phyloP scores from a whole-genome alignment of 1,140 invertebrate genomes.

The Drosophila orosa region DNA sequence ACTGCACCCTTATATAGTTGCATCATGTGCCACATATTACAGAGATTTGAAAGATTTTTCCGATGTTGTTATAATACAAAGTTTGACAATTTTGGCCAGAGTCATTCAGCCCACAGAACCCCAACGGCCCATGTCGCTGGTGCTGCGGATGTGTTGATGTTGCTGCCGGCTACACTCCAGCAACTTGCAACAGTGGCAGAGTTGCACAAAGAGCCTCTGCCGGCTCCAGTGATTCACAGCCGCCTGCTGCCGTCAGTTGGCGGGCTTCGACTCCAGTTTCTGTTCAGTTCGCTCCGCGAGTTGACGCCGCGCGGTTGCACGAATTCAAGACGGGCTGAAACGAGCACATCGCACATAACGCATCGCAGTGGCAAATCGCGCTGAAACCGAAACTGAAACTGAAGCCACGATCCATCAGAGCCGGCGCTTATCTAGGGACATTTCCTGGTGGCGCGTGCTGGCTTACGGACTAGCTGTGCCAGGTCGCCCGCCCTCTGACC shows the following conservation, averaged over 20 bases:
- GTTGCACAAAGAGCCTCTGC: conserved; percentile 61
- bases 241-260: conserved; percentile 10
- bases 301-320: conserved; percentile 58
- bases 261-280: conserved; percentile 45
- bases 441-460: conserved; percentile 35
- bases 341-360: conserved; percentile 7
- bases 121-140: conserved; percentile 2
- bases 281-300: conserved; percentile 69
- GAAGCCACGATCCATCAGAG: conserved; percentile 6
- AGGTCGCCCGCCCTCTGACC: conserved; percentile 26
- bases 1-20: neutral
- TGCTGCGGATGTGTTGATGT: conserved; percentile 11
- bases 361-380: conserved; percentile 47
- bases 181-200: conserved; percentile 48
- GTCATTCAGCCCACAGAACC: neutral
- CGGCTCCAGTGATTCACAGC: conserved; percentile 33
- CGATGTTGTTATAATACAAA: neutral
- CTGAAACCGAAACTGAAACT: conserved; percentile 14
- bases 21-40: neutral
- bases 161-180: conserved; percentile 60
- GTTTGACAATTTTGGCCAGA: neutral
- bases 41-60: neutral
- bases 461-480: conserved; percentile 4
- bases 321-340: conserved; percentile 8
- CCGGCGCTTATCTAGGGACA: conserved; percentile 47